These are phyloP conservation scores for Mactromeris polynyma DNA, from an alignment of 2,888 invertebrate species.

Conservation along the genomic window DNA sequence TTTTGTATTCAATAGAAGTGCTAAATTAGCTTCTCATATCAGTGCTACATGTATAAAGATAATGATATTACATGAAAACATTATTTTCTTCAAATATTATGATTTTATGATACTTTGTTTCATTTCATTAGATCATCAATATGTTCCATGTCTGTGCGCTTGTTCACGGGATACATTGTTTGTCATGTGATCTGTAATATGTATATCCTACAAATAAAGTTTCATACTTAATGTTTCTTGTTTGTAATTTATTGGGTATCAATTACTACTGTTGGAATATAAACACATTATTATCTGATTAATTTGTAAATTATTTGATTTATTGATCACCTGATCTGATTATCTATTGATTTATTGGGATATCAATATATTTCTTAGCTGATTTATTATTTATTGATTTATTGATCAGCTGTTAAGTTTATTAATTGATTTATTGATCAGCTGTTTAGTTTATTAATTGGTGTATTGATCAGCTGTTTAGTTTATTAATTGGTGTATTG, in stretches of 20 bases:
- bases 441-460: background rate
- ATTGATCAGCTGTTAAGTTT: no score
- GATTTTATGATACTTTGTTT: background rate
- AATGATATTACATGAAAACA: background rate
- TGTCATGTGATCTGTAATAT: background rate
- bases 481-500: no score
- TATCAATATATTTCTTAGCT: no score
- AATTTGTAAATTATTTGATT: background rate
- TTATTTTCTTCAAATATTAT: background rate
- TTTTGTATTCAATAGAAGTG: background rate
- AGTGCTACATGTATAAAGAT: background rate
- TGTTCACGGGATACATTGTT: no score
- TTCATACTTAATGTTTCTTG: background rate
- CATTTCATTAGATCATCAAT: background rate
- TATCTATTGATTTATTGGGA: no score
- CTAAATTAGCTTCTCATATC: background rate
- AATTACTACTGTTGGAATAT: no score
- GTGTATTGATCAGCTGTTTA: background rate
- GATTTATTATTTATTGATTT: no score
- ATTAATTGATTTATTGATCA: background rate
- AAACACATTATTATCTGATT: no score
- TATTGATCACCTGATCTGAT: background rate
- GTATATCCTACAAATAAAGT: conserved; percentile 5
- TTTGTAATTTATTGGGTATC: background rate
- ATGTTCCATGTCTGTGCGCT: background rate